These are phyloP conservation scores for Abramis brama DNA, from an alignment of 2,113 vertebrate species.

Conservation along the genomic window DNA sequence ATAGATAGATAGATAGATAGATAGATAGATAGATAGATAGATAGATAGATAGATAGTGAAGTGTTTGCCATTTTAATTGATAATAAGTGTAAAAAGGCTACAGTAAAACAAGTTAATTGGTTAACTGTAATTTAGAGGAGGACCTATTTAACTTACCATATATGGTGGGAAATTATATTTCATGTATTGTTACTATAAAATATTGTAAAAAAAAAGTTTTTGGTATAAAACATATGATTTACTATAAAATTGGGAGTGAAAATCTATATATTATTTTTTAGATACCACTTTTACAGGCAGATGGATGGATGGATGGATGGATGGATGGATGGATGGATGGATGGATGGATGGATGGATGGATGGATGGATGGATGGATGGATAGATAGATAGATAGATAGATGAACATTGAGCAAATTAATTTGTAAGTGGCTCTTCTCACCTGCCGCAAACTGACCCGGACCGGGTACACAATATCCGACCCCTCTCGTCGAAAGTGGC, in stretches of 20 bases:
- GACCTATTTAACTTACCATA: background rate
- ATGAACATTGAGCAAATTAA: background rate
- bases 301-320: background rate
- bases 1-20: background rate
- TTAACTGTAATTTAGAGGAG: no score
- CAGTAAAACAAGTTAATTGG: no score
- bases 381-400: background rate
- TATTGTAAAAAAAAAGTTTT: background rate
- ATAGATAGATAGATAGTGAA: background rate
- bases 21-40: background rate
- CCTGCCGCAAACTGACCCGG: constrained; percentile 92
- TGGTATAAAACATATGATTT: background rate
- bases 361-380: background rate
- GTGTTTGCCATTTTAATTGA: no score
- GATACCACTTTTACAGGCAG: background rate
- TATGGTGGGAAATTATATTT: background rate
- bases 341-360: background rate
- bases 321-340: no score
- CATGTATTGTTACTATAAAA: background rate
- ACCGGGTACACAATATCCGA: constrained; percentile 95
- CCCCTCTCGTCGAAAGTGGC: constrained; percentile 93
- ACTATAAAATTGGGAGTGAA: background rate
- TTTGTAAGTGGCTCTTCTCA: constrained; percentile 67
- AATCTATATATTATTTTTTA: background rate
- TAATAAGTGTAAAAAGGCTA: no score